A percentile compares a stretch with the other conserved stretches of the same genome.
Conservation (phyloP, 2,113 vertebrate species). For the Artemisiospiza belli region DNA sequence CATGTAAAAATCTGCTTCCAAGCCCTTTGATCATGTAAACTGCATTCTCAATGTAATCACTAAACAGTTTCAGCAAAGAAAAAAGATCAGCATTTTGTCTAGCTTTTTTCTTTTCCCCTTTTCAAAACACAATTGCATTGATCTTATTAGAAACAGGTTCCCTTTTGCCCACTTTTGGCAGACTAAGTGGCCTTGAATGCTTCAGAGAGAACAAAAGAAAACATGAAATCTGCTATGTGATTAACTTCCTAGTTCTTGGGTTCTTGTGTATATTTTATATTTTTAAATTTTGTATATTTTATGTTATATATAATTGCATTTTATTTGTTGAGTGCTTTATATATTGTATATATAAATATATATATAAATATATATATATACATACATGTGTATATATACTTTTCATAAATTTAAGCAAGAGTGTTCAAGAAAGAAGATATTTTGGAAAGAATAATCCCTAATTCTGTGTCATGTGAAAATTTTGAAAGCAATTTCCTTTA, state of each 20-base stretch:
- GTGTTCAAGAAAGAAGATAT: neutral
- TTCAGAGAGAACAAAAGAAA: neutral
- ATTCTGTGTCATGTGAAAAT: neutral
- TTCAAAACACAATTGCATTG: neutral
- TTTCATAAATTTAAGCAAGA: neutral
- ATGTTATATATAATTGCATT: neutral
- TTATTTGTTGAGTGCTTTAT: neutral
- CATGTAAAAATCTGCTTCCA: neutral
- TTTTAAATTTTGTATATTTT: neutral
- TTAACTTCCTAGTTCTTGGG: neutral
- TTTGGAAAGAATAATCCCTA: neutral
- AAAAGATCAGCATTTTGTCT: neutral
- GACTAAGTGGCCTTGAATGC: neutral
- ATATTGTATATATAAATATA: neutral
- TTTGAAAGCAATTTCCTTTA: neutral
- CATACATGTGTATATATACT: neutral
- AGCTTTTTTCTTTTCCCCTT: neutral
- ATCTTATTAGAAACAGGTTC: neutral
- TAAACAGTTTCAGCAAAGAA: neutral
- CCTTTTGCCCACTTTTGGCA: neutral
- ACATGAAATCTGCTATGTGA: neutral
- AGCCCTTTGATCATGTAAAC: neutral
- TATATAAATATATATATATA: no score
- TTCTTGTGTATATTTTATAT: neutral
- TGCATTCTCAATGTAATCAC: neutral